Evolutionary conservation across 2,797 vertebrate species (phyloP).

Genomic region (Eulemur albifrons): DNA sequence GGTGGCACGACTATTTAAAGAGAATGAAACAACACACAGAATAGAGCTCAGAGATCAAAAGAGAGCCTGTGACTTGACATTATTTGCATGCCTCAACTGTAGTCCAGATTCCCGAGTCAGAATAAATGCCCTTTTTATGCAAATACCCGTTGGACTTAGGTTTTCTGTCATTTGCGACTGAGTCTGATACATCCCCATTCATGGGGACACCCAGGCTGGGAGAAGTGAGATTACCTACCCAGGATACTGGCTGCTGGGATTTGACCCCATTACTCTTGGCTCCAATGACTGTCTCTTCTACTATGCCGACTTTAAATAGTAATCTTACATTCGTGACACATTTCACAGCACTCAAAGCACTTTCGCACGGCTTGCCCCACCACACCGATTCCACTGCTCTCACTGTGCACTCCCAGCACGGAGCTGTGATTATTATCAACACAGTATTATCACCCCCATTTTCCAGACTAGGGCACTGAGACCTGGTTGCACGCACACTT

Average conservation of each 20-base stretch:
- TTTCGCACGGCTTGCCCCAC: not conserved
- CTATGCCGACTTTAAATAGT: not conserved
- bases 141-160: not conserved
- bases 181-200: not conserved
- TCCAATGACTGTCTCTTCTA: not conserved
- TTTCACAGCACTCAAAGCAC: not conserved
- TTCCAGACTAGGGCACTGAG: not conserved
- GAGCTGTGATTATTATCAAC: not conserved
- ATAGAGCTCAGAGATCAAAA: not conserved
- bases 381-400: not conserved
- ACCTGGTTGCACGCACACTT: not conserved
- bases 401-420: not conserved
- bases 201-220: not conserved
- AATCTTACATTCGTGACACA: not conserved
- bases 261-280: slow-evolving; percentile 14
- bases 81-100: not conserved
- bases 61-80: not conserved
- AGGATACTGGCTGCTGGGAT: not conserved
- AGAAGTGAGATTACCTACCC: slow-evolving; percentile 10
- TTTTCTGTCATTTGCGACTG: not conserved
- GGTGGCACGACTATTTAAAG: not conserved
- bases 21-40: not conserved
- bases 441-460: not conserved
- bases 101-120: not conserved
- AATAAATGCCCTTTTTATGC: slow-evolving; percentile 3